phyloP scores from a whole-genome alignment of 1,140 invertebrate species.

The Aphaenogaster rudis region DNA sequence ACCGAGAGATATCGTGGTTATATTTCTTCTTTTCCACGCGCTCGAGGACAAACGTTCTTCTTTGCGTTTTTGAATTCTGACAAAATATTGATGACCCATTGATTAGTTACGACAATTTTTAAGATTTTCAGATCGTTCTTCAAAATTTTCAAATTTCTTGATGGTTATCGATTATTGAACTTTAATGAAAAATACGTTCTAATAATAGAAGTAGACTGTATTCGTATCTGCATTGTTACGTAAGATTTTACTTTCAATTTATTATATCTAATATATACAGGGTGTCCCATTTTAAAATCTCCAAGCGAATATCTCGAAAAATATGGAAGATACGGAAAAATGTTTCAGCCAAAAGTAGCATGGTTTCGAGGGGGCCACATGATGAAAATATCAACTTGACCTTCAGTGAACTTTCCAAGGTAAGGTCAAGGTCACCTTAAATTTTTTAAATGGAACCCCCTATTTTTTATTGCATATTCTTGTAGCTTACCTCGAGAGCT shows the following conservation, averaged over 20 bases:
- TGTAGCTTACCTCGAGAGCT: too few species aligned
- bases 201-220: neutral
- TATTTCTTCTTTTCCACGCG: slow-evolving; percentile 27
- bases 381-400: too few species aligned
- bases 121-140: neutral
- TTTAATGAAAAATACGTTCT: neutral
- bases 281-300: too few species aligned
- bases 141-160: neutral
- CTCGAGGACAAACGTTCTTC: neutral
- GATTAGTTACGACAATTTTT: slow-evolving; percentile 14
- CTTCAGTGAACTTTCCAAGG: too few species aligned
- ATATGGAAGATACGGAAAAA: too few species aligned
- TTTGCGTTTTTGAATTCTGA: slow-evolving; percentile 28
- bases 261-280: neutral
- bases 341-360: too few species aligned
- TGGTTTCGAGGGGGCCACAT: too few species aligned
- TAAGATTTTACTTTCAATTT: neutral
- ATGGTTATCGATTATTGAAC: neutral
- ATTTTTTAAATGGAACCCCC: too few species aligned
- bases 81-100: neutral
- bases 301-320: too few species aligned
- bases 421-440: too few species aligned
- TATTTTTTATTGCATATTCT: too few species aligned
- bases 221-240: neutral
- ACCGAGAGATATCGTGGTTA: slow-evolving; percentile 24